Evolutionary conservation across 2,113 vertebrate species (phyloP).

Genomic region (Semnornis frantzii): DNA sequence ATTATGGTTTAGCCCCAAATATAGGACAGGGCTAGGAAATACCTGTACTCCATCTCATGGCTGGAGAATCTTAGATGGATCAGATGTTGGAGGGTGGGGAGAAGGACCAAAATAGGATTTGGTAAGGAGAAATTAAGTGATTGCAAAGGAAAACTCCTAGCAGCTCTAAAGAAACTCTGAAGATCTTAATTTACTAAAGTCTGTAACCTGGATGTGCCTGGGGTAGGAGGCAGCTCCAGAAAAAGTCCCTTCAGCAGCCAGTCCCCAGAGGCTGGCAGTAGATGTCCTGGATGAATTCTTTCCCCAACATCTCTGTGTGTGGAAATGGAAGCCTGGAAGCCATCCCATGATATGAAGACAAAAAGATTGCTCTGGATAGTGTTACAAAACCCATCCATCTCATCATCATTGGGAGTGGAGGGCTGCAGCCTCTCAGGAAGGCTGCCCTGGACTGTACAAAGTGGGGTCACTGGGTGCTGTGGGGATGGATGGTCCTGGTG

Average conservation of each 20-base stretch:
- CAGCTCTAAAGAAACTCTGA: background rate
- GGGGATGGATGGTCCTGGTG: background rate
- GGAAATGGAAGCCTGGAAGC: background rate
- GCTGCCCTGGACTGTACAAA: background rate
- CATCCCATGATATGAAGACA: accelerated
- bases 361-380: background rate
- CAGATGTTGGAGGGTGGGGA: too few relatives aligned
- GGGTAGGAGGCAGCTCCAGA: background rate
- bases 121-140: background rate
- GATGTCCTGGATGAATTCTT: background rate
- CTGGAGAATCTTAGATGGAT: background rate
- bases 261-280: background rate
- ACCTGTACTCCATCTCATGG: background rate
- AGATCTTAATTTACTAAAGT: background rate
- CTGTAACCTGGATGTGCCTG: background rate
- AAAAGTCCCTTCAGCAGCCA: background rate
- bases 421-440: background rate
- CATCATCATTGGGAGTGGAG: background rate
- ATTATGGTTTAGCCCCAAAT: background rate
- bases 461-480: background rate
- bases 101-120: background rate
- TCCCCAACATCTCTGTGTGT: background rate
- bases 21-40: background rate
- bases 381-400: background rate
- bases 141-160: background rate